Conservation (phyloP, 92 coral and sea anemone species). For the Porites divaricata region DNA sequence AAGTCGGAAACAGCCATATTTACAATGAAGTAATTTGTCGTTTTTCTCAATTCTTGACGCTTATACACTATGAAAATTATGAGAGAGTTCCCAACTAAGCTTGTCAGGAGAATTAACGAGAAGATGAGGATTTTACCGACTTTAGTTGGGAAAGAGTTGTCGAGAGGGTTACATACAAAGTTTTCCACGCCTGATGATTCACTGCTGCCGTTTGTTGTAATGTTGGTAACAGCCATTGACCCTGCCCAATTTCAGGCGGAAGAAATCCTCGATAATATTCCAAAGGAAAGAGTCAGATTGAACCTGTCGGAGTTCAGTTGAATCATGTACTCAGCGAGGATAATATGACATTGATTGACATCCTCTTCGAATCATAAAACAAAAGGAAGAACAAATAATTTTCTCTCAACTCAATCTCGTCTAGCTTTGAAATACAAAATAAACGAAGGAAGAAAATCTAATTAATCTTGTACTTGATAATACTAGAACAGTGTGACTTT, state of each 20-base stretch:
- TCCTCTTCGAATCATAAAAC: too few species aligned
- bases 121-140: not conserved
- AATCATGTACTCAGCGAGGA: too few species aligned
- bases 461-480: too few species aligned
- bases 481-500: too few species aligned
- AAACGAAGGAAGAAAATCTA: too few species aligned
- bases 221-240: not conserved
- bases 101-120: not conserved
- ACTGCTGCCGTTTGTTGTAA: not conserved
- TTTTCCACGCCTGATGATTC: not conserved
- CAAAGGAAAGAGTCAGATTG: too few species aligned
- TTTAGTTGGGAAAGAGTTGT: not conserved
- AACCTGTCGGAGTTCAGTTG: too few species aligned
- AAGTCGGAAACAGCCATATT: slow-evolving; percentile 21
- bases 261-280: too few species aligned
- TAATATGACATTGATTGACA: too few species aligned
- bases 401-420: too few species aligned
- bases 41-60: not conserved
- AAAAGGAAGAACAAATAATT: too few species aligned
- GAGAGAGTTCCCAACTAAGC: slow-evolving; percentile 6
- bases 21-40: slow-evolving; percentile 2
- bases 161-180: not conserved
- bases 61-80: slow-evolving; percentile 2
- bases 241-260: not conserved
- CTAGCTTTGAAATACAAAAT: too few species aligned